Conservation (phyloP, 2,113 vertebrate species). For the Pseudopipra pipra region DNA sequence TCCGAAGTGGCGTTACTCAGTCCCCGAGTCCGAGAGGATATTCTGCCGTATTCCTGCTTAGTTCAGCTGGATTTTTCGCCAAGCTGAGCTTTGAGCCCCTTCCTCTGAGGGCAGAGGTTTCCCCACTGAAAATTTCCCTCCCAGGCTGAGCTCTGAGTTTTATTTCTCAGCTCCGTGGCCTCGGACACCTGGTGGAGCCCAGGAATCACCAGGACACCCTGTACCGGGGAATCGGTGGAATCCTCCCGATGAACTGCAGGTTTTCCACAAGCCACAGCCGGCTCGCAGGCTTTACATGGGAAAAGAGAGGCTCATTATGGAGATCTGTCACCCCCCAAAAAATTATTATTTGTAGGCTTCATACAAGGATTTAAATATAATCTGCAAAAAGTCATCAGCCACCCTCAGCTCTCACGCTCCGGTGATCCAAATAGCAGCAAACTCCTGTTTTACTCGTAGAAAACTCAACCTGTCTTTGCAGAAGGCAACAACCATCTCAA, state of each 20-base stretch:
- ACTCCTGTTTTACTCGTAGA: neutral
- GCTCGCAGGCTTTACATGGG: neutral
- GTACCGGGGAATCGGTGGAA: neutral
- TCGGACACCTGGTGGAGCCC: neutral
- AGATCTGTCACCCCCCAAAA: neutral
- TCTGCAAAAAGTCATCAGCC: neutral
- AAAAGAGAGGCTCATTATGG: neutral
- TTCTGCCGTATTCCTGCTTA: neutral
- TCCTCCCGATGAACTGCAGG: neutral
- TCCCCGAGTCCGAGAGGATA: neutral
- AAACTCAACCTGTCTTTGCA: neutral
- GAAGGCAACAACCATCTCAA: neutral
- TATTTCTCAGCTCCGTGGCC: neutral
- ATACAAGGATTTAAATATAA: neutral
- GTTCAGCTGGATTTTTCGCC: neutral
- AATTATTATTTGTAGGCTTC: neutral
- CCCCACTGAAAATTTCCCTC: neutral
- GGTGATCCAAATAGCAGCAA: neutral
- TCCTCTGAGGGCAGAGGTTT: neutral
- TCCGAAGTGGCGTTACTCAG: rapidly evolving
- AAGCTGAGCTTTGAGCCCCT: neutral
- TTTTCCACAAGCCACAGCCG: neutral
- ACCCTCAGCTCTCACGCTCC: neutral
- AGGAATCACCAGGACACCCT: neutral
- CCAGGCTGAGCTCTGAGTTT: neutral